phyloP scores from a whole-genome alignment of 2,888 invertebrate genomes.

The Pantelozetes paolii region DNA sequence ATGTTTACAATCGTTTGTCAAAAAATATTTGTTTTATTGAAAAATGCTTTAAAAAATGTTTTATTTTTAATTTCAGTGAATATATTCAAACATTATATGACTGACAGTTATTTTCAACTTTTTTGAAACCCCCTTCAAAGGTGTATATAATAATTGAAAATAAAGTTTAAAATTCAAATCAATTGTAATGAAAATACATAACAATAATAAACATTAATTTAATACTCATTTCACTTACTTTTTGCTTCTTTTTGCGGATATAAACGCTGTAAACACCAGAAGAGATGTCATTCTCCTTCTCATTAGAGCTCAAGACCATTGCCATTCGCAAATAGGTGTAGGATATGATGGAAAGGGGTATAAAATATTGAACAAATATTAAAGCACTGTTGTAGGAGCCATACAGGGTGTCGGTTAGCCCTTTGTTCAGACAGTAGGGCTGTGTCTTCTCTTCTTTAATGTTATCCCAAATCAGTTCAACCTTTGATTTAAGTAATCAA shows the following conservation, averaged over 20 bases:
- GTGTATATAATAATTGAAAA: too few relatives aligned
- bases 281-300: background rate
- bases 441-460: constrained; percentile 45
- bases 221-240: too few relatives aligned
- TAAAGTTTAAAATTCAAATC: too few relatives aligned
- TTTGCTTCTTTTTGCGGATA: constrained; percentile 20
- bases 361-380: constrained; percentile 62
- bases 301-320: constrained; percentile 57
- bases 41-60: too few relatives aligned
- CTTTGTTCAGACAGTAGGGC: constrained; percentile 52
- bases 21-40: too few relatives aligned
- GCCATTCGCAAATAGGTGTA: constrained; percentile 80
- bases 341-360: constrained; percentile 74
- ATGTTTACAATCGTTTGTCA: too few relatives aligned
- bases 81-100: too few relatives aligned
- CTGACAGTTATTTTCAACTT: too few relatives aligned
- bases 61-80: too few relatives aligned
- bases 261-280: constrained; percentile 1
- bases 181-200: too few relatives aligned
- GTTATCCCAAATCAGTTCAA: constrained; percentile 17
- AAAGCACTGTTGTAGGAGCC: constrained; percentile 52
- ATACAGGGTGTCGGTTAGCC: constrained; percentile 48
- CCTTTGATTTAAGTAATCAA: constrained; percentile 32
- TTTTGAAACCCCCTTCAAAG: too few relatives aligned
- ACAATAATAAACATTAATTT: too few relatives aligned